Base-by-base conservation (phyloP, 2,888 invertebrate genomes). In the Urechis unicinctus region DNA sequence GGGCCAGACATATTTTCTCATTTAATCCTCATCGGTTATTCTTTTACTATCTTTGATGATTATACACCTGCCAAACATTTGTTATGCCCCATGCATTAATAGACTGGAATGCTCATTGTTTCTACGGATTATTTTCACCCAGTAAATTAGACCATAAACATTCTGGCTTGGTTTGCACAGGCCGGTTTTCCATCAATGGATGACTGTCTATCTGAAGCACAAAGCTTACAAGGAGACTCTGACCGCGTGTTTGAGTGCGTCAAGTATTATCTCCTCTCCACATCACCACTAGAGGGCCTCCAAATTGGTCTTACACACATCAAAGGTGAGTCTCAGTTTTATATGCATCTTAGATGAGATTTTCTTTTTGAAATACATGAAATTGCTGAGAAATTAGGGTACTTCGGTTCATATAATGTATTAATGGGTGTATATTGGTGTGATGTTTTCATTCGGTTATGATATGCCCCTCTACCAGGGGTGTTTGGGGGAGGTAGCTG, bases 181-280 rank as follows among this genome's bases (percentile, higher is more conserved):
- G 73, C 76, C 28, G 70, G 70, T 36, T 60, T 77, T 6, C 74
- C 74, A 1, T 54, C 63, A 6, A 62, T 73, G 59, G 72, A 72
- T 24, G 68, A 67, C 21, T 77, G 74, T 64, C 56, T 65, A 26
- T 55, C 54, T 25, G 63, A 67, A 56, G 77, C 73, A n/a, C 67
- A 73, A 56, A 56, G 62, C 41, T 58, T 69, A 25, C 60, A 57
- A 24, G 54, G 59, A 24, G 24, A 29, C 13, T 57, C 60, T 28
- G 58, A 59, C 29, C 53, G 66, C 29, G 36, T 61, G 29, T 58
- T 63, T 50, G 67, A 73, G 42, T 66, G 68, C 60, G 65, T 73
- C 3, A 65, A 68, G 58, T 72, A 62, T 52, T 75, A 70, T 58
- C 62, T 78, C 3, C 57, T 78, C 26, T 77, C 77, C 6, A 55